phyloP scores from a whole-genome alignment of 2,888 invertebrate genomes.

The Heliconius ismenius region DNA sequence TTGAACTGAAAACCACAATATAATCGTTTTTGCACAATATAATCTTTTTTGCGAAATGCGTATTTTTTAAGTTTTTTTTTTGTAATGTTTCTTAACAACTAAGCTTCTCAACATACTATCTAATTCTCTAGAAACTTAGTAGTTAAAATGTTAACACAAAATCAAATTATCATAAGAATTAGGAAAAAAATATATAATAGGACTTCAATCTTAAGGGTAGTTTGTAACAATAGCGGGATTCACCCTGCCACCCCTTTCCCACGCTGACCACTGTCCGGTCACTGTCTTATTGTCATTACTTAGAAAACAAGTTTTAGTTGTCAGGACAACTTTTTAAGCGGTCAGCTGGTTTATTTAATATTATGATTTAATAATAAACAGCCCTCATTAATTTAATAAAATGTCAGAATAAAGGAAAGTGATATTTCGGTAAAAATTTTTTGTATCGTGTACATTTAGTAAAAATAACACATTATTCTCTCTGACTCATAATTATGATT shows the following conservation, averaged over 20 bases:
- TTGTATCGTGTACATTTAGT: no score
- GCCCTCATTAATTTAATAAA: no score
- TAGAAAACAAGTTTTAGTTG: constrained; percentile 62
- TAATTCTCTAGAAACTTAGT: no score
- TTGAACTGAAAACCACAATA: no score
- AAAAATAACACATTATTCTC: no score
- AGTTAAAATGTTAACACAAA: background rate
- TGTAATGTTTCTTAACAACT: background rate
- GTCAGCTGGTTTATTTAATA: background rate
- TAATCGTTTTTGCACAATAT: no score
- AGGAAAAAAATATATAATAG: background rate
- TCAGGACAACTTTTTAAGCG: constrained; percentile 44
- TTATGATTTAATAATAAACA: background rate
- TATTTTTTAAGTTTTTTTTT: background rate
- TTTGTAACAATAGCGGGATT: constrained; percentile 24
- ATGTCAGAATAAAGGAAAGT: no score
- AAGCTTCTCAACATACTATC: background rate
- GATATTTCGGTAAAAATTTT: no score
- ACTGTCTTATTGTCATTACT: constrained; percentile 50
- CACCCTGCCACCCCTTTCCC: constrained; percentile 56
- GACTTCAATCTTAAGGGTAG: constrained; percentile 1
- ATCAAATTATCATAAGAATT: background rate
- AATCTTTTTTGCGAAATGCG: no score
- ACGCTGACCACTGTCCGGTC: constrained; percentile 68
- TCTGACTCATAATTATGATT: no score